These are phyloP conservation scores for Cantharis flavilabris DNA, from an alignment of 2,888 invertebrate species.

Conservation along the genomic window DNA sequence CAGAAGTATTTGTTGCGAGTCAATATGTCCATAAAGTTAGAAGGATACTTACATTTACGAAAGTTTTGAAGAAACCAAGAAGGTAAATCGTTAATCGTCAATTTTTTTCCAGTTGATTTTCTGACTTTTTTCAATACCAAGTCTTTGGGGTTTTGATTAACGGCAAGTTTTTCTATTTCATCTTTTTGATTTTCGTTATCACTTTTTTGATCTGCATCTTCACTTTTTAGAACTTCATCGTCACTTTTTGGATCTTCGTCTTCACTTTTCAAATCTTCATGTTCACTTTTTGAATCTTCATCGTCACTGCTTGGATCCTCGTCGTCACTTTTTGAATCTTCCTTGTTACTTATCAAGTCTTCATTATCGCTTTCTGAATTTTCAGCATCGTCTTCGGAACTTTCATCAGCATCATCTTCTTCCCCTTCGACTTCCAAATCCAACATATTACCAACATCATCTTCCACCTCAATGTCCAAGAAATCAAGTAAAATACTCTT, in stretches of 20 bases:
- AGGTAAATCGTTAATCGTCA: slow-evolving; percentile 54
- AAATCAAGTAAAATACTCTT: slow-evolving; percentile 64
- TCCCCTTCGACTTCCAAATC: slow-evolving; percentile 30
- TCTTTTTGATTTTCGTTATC: not conserved
- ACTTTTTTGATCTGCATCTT: slow-evolving; percentile 28
- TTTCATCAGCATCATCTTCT: slow-evolving; percentile 34
- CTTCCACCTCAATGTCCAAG: slow-evolving; percentile 53
- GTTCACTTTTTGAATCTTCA: not conserved
- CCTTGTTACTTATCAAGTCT: not conserved
- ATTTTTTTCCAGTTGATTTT: not conserved
- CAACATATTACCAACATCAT: slow-evolving; percentile 4
- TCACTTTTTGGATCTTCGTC: slow-evolving; percentile 15
- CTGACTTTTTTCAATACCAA: not conserved
- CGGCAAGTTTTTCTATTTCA: not conserved
- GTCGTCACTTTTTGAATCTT: not conserved
- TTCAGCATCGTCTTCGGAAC: not conserved
- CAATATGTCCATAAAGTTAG: slow-evolving; percentile 70
- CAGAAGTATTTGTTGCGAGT: slow-evolving; percentile 68
- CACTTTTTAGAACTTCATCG: slow-evolving; percentile 13
- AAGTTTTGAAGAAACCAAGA: slow-evolving; percentile 70
- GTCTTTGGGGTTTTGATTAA: not conserved
- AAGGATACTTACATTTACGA: slow-evolving; percentile 64
- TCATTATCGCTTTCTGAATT: not conserved
- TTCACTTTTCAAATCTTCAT: not conserved
- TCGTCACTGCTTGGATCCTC: not conserved